These are phyloP conservation scores for Cheirogaleus major DNA, from an alignment of 2,797 vertebrate species.

Conservation along the genomic window DNA sequence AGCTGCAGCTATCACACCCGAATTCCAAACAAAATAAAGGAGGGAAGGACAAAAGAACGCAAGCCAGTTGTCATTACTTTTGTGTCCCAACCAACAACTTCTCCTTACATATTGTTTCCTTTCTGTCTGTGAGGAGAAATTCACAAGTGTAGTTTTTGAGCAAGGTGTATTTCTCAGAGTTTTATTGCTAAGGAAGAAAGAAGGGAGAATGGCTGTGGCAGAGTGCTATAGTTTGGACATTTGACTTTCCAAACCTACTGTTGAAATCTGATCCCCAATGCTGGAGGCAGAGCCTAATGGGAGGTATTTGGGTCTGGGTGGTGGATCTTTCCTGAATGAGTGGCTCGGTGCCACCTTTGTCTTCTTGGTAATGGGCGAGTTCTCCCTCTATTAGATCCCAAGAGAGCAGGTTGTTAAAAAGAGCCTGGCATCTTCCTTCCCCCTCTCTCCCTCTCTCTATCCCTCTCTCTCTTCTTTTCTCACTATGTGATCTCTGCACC, in stretches of 20 bases:
- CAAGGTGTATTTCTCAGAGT: not conserved
- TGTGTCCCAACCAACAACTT: not conserved
- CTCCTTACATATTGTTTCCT: not conserved
- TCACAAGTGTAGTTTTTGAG: not conserved
- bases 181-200: not conserved
- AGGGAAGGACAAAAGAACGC: not conserved
- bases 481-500: not conserved
- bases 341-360: not conserved
- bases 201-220: not conserved
- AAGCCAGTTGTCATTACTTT: not conserved
- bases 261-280: not conserved
- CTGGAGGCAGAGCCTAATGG: not conserved
- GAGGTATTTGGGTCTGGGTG: not conserved
- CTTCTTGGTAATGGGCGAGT: not conserved
- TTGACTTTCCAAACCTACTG: not conserved
- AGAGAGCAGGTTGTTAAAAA: not conserved
- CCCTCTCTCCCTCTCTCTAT: too few relatives aligned
- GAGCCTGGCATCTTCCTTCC: not conserved
- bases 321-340: not conserved
- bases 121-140: not conserved
- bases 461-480: not conserved
- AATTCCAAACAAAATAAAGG: not conserved
- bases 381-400: not conserved
- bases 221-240: not conserved
- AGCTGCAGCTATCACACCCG: not conserved